Evolutionary conservation across 2,113 vertebrate species (phyloP).

Genomic region (Turdus rufiventris): DNA sequence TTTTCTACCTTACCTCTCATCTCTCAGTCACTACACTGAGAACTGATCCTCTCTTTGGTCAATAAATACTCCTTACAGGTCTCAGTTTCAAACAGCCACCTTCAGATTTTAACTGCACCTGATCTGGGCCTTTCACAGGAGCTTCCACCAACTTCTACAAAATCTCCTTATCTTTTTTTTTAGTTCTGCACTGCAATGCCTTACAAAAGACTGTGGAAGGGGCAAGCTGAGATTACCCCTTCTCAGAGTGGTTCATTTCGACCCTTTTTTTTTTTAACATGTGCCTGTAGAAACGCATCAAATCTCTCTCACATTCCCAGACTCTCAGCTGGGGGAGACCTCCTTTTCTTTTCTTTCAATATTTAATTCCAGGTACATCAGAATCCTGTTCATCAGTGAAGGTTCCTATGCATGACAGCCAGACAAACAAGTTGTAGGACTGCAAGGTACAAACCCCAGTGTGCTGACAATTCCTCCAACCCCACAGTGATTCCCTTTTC

Average conservation of each 20-base stretch:
- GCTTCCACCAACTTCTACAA: not conserved
- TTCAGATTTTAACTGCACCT: not conserved
- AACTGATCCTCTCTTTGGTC: not conserved
- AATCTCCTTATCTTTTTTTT: not conserved
- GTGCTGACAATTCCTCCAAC: not conserved
- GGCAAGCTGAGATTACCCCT: not conserved
- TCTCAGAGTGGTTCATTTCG: not conserved
- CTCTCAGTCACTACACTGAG: not conserved
- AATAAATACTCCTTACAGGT: not conserved
- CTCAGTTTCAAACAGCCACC: not conserved
- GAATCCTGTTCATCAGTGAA: not conserved
- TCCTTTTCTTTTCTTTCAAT: not conserved
- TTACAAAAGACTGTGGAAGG: not conserved
- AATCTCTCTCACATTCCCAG: not conserved
- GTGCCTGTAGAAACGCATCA: not conserved
- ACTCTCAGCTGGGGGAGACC: not conserved
- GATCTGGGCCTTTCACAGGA: not conserved
- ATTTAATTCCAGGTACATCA: not conserved
- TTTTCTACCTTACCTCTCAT: not conserved
- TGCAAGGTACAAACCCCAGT: not conserved
- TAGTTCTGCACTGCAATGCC: not conserved
- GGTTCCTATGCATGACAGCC: fast-evolving
- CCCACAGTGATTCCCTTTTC: not conserved
- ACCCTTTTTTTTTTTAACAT: not conserved
- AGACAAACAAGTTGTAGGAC: not conserved